These are phyloP conservation scores for Ferrisia virgata DNA, from an alignment of 2,888 invertebrate genomes.

Conservation along the genomic window DNA sequence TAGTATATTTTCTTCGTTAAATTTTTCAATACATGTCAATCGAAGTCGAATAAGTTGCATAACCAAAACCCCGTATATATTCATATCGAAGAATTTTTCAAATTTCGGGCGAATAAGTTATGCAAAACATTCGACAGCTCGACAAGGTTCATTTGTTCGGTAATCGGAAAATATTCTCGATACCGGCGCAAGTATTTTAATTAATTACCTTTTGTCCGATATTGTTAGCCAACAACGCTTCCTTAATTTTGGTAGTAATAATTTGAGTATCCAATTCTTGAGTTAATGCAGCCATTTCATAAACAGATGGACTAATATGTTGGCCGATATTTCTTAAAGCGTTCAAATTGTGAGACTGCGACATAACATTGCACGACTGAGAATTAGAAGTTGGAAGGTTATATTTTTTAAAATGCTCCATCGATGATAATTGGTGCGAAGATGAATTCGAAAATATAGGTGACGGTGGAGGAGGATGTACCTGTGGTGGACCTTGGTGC, in stretches of 20 bases:
- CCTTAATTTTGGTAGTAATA: slow-evolving; percentile 95
- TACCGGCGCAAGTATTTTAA: not conserved
- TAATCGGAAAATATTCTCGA: not conserved
- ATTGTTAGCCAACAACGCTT: slow-evolving; percentile 91
- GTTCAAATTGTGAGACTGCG: slow-evolving; percentile 57
- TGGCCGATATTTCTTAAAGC: slow-evolving; percentile 70
- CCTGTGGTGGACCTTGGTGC: slow-evolving; percentile 27
- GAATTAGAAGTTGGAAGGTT: slow-evolving; percentile 31
- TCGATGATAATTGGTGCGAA: slow-evolving; percentile 46
- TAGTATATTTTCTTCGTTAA: not conserved
- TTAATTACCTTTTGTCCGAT: slow-evolving; percentile 80
- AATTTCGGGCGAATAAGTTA: not conserved
- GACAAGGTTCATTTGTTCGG: not conserved
- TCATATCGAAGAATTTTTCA: too few relatives aligned
- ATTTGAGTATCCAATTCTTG: slow-evolving; percentile 94
- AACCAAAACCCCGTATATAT: not conserved
- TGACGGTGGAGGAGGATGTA: slow-evolving; percentile 48
- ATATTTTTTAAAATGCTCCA: slow-evolving; percentile 49
- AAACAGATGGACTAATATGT: slow-evolving; percentile 90
- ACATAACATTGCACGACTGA: slow-evolving; percentile 60
- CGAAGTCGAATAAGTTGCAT: not conserved
- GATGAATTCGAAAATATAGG: slow-evolving; percentile 49
- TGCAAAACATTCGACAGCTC: not conserved
- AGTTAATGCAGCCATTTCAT: slow-evolving; percentile 95
- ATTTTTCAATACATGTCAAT: not conserved